Base-by-base conservation (phyloP, 2,797 vertebrate genomes). In the Cichlasoma orientale region DNA sequence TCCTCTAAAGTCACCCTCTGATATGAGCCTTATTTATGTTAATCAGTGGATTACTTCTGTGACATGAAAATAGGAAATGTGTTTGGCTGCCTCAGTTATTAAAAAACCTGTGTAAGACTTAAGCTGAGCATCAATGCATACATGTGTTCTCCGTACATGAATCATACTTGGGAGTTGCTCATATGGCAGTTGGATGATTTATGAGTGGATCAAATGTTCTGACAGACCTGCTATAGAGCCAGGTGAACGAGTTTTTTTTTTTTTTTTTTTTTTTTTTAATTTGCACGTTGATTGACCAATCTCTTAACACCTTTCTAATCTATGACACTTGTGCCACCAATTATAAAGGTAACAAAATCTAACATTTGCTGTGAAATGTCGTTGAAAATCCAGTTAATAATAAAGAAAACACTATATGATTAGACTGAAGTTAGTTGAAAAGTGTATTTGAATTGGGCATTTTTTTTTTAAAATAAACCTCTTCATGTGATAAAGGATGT, bases 1-100 rank as follows among this genome's bases (percentile, higher is more conserved):
- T 74, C 81, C 69, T 87, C 36, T 86, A 66, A 87, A 82, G 82
- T 80, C 82, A 83, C 74, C 52, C 47, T 82, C 59, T 76, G 68
- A 87, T 72, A 85, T 74, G 13, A 80, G 66, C 25, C n/a, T 68
- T 70, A 21, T 85, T 86, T 74, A 66, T 79, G 31, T 74, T 55
- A 33, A 53, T 69, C 36, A 77, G 1, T 76, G 41, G 41, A 68
- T 55, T 52, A 38, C 14, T 47, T 68, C 41, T 61, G 53, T 63
- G 8, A 38, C 47, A 54, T 52, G 38, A 68, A 38, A 78, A 70
- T 76, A 55, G 25, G 29, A 81, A 11, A 29, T 50, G 59, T 12
- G 61, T 78, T 68, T 74, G 12, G n/a, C 52, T 36, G 23, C 53
- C n/a, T 75, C 19, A 41, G 69, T 58, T 70, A 52, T 77, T 41